phyloP scores from a whole-genome alignment of 2,113 vertebrate species.

The Ailurus styani region DNA sequence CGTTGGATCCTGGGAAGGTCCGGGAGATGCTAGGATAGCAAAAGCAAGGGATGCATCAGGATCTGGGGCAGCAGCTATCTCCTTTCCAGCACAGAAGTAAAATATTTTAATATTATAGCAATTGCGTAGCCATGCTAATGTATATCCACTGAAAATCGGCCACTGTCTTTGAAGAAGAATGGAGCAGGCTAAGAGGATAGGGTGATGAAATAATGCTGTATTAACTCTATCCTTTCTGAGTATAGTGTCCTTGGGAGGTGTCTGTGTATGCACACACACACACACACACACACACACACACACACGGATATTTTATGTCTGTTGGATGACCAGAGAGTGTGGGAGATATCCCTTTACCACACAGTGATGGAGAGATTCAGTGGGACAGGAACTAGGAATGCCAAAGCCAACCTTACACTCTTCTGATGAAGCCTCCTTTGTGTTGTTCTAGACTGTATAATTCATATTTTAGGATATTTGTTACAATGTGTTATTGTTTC shows the following conservation, averaged over 20 bases:
- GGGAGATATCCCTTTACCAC: background rate
- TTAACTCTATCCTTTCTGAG: background rate
- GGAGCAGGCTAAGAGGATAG: background rate
- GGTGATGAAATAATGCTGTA: background rate
- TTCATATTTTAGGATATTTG: background rate
- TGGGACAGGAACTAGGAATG: background rate
- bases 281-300: background rate
- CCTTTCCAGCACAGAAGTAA: background rate
- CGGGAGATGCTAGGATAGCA: background rate
- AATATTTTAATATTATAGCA: background rate
- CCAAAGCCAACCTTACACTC: background rate
- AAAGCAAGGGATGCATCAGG: background rate
- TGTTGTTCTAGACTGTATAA: background rate
- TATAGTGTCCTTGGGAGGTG: background rate
- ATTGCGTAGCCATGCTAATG: background rate
- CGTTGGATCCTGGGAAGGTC: background rate
- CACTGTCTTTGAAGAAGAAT: background rate
- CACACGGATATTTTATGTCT: background rate
- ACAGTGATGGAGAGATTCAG: background rate
- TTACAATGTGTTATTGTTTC: background rate
- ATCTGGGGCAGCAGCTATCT: background rate
- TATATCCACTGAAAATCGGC: background rate
- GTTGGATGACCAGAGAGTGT: background rate
- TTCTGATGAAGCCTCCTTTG: background rate
- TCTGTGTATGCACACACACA: fast-evolving